Base-by-base conservation (phyloP, 1,140 invertebrate genomes). In the Caerostris extrusa region DNA sequence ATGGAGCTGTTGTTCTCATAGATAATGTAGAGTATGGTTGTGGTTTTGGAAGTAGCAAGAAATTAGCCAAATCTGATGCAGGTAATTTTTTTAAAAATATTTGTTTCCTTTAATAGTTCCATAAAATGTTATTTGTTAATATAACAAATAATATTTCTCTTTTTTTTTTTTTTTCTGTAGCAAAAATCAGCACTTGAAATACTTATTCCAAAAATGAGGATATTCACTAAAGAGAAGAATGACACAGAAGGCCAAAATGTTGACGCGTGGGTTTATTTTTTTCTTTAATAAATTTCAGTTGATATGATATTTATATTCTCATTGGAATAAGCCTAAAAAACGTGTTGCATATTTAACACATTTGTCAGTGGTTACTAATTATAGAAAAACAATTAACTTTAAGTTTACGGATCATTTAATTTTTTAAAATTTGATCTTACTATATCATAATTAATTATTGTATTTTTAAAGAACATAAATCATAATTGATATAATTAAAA, bases 41-140 rank as follows among this genome's bases (percentile, higher is more conserved):
- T 77, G 98, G 98, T 10, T 98, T 97, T 96, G 98, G 98, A 6
- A 98, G 98, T 88, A 99, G 98, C 96, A 99, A 99, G 95, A 99
- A 99, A 95, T 97, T 98, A 96, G 99, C 99, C 14, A 99, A 99
- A 96, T 97, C 98, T 3, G 98, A 98, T 95, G 98, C 99, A 88
- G 96, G 96, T 96, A 93, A 81, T 7, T 34, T 85, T 3, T 57
- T 34, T 60, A 19, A 3, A 58, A 58, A 57, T 12, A 12, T 56
- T 83, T 34, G 34, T 34, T 34, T 34, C 34, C 34, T 34, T 34
- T 34, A 34, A 34, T 34, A 34, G 34, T 34, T 77, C n/a, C 3
- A 3, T 12, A 77, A 34, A 34, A n/a, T n/a, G 7, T 34, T 12
- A n/a, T 77, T 77, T 77, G 71, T 77, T 14, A 14, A 7, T 34